A percentile compares a stretch with the other conserved stretches of the same genome.
phyloP scores from a whole-genome alignment of 2,888 invertebrate genomes.

The Dicyrtoma fusca region DNA sequence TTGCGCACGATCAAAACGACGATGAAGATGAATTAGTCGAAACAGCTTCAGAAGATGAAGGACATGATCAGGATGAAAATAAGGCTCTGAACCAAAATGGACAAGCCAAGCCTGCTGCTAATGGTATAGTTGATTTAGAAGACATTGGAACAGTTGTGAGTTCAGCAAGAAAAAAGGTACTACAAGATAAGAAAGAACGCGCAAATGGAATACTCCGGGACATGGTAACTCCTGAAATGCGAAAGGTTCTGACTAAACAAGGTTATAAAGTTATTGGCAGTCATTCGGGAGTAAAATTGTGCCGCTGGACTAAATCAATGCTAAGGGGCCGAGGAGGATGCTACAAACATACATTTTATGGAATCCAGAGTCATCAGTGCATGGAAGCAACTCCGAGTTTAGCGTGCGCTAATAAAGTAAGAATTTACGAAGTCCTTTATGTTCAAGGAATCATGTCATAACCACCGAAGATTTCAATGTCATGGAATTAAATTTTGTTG shows the following conservation, averaged over 20 bases:
- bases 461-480: too few species aligned
- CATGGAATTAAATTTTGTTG: too few species aligned
- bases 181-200: slow-evolving; percentile 53
- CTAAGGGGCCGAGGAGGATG: slow-evolving; percentile 63
- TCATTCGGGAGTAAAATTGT: slow-evolving; percentile 66
- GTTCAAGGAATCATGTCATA: too few species aligned
- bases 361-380: slow-evolving; percentile 66
- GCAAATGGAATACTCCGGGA: slow-evolving; percentile 59
- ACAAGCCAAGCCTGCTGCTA: slow-evolving; percentile 30
- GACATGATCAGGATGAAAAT: slow-evolving; percentile 44
- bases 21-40: slow-evolving; percentile 41
- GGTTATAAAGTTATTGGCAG: slow-evolving; percentile 65
- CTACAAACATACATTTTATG: slow-evolving; percentile 66
- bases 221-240: slow-evolving; percentile 64
- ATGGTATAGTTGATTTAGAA: slow-evolving; percentile 62
- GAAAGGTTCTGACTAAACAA: slow-evolving; percentile 64
- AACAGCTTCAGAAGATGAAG: slow-evolving; percentile 47
- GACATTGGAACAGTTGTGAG: slow-evolving; percentile 59
- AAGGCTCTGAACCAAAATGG: slow-evolving; percentile 28
- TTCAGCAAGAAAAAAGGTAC: slow-evolving; percentile 54
- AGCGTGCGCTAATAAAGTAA: slow-evolving; percentile 60
- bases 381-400: slow-evolving; percentile 67
- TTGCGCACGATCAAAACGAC: not conserved
- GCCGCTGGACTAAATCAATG: slow-evolving; percentile 65
- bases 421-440: too few species aligned